phyloP scores from a whole-genome alignment of 2,797 vertebrate species.

The Clarias platycephalus region DNA sequence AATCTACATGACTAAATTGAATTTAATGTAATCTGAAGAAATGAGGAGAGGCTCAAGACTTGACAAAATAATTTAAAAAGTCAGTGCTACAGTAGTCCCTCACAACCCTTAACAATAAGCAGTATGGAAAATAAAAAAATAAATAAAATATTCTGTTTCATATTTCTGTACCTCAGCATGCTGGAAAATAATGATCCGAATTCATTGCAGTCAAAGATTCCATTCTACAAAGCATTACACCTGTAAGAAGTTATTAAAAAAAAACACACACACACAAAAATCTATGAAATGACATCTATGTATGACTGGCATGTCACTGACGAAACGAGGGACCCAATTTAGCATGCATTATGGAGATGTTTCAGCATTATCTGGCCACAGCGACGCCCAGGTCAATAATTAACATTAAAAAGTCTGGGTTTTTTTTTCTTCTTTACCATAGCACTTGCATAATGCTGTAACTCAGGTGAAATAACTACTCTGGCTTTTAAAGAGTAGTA shows the following conservation, averaged over 20 bases:
- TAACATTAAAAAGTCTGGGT: background rate
- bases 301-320: background rate
- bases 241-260: background rate
- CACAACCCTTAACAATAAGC: too few relatives aligned
- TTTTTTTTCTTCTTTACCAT: slow-evolving; percentile 9
- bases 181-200: background rate
- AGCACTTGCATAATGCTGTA: slow-evolving; percentile 22
- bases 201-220: background rate
- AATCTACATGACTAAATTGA: too few relatives aligned
- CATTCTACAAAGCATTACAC: background rate
- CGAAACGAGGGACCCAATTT: background rate
- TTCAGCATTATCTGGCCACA: slow-evolving; percentile 10
- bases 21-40: too few relatives aligned
- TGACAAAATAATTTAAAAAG: too few relatives aligned
- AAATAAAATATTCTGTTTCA: too few relatives aligned
- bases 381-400: slow-evolving; percentile 30
- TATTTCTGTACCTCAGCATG: background rate
- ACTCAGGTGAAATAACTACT: slow-evolving; percentile 12
- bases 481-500: background rate
- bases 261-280: background rate
- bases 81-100: too few relatives aligned
- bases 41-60: too few relatives aligned
- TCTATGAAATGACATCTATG: background rate
- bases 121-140: too few relatives aligned
- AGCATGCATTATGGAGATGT: background rate